Evolutionary conservation across 2,113 vertebrate species (phyloP).

Genomic region (Turdus rufiventris): DNA sequence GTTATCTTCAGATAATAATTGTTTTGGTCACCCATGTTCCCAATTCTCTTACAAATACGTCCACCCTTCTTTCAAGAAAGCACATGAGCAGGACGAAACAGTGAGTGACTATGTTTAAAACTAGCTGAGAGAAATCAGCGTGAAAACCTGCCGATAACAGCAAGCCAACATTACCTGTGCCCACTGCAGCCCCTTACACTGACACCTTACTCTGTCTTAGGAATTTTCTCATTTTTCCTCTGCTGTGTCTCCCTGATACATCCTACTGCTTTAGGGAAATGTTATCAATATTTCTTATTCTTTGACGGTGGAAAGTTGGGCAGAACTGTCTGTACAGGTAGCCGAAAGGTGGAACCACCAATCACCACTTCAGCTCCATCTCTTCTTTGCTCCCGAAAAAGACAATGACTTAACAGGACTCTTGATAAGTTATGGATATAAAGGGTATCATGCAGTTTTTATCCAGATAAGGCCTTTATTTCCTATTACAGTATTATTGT

Average conservation of each 20-base stretch:
- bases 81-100: not conserved
- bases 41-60: not conserved
- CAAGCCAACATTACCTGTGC: too few species aligned
- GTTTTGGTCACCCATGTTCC: not conserved
- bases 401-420: not conserved
- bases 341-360: not conserved
- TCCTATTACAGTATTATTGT: not conserved
- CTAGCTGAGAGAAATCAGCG: not conserved
- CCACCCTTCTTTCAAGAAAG: not conserved
- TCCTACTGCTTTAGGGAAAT: not conserved
- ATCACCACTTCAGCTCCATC: not conserved
- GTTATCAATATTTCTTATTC: not conserved
- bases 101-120: fast-evolving
- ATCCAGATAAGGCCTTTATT: not conserved
- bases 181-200: fast-evolving
- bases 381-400: not conserved
- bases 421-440: not conserved
- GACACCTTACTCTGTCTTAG: not conserved
- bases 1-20: not conserved
- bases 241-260: not conserved
- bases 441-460: not conserved
- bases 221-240: not conserved
- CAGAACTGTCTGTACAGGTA: not conserved
- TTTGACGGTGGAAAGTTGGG: not conserved
- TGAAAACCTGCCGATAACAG: not conserved